phyloP scores from a whole-genome alignment of 2,888 invertebrate genomes.

The Seladonia tumulorum region DNA sequence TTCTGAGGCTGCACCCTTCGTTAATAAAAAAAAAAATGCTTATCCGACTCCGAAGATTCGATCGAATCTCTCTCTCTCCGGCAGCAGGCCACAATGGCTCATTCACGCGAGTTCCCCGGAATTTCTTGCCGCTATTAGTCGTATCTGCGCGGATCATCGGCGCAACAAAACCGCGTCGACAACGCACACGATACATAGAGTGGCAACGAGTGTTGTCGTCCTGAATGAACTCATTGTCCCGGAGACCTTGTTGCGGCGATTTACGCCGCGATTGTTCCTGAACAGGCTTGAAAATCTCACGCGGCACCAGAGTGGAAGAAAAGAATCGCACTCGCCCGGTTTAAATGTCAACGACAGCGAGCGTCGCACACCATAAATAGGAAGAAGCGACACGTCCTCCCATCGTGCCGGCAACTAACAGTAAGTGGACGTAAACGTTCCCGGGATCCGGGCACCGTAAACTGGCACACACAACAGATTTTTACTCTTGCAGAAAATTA shows the following conservation, averaged over 20 bases:
- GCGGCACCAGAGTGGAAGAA: not conserved
- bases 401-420: slow-evolving; percentile 27
- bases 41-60: slow-evolving; percentile 4
- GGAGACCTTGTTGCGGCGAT: slow-evolving; percentile 3
- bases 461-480: not conserved
- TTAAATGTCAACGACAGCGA: slow-evolving; percentile 24
- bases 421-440: slow-evolving; percentile 33
- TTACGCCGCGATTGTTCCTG: not conserved
- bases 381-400: slow-evolving; percentile 11
- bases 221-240: slow-evolving; percentile 46
- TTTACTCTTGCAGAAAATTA: not conserved
- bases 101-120: slow-evolving; percentile 34
- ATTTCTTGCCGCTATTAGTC: slow-evolving; percentile 28
- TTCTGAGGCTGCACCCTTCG: not conserved
- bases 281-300: not conserved
- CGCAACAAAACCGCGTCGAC: slow-evolving; percentile 14
- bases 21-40: not conserved
- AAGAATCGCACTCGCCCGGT: not conserved
- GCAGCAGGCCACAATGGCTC: slow-evolving; percentile 20
- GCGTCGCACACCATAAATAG: not conserved
- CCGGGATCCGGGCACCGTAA: not conserved
- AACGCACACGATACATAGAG: not conserved
- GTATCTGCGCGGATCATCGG: slow-evolving; percentile 12
- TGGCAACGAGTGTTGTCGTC: slow-evolving; percentile 3
- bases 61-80: not conserved